Percentiles rank a stretch among this genome's conserved stretches.
phyloP scores from a whole-genome alignment of 2,797 vertebrate genomes.

The Sebastes reedi region DNA sequence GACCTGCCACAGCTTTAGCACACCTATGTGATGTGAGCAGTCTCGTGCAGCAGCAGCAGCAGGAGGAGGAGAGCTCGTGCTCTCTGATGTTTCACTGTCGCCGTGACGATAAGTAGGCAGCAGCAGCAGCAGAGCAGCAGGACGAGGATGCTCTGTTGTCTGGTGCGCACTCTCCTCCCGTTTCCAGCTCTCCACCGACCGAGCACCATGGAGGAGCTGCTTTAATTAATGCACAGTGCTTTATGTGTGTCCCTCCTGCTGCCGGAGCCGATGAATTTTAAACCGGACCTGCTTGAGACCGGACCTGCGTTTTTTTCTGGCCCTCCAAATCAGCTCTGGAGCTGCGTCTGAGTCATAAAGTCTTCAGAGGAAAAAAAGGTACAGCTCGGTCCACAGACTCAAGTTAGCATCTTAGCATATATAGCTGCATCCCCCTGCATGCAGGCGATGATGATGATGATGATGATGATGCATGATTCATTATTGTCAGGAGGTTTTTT shows the following conservation, averaged over 20 bases:
- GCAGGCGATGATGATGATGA: conserved; percentile 5
- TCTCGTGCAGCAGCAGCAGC: conserved; percentile 1
- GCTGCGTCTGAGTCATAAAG: conserved; percentile 62
- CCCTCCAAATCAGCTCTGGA: conserved; percentile 51
- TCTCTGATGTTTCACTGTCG: conserved; percentile 66
- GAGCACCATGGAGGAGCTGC: conserved; percentile 71
- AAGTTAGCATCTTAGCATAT: conserved; percentile 76
- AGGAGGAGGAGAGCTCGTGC: conserved; percentile 56
- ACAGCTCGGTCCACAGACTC: conserved; percentile 44
- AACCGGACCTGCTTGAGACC: conserved; percentile 42
- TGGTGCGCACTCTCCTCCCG: conserved; percentile 73
- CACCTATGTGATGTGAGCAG: conserved; percentile 6
- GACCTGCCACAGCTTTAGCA: background rate
- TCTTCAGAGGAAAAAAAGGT: conserved; percentile 77
- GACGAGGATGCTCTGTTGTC: conserved; percentile 76
- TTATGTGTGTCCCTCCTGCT: conserved; percentile 55
- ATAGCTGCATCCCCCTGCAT: conserved; percentile 52
- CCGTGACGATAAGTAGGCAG: conserved; percentile 77
- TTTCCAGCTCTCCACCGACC: conserved; percentile 66
- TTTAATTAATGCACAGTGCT: conserved; percentile 67
- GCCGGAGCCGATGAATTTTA: conserved; percentile 65
- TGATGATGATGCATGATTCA: conserved; percentile 23
- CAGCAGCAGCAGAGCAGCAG: conserved; percentile 10
- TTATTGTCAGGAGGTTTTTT: conserved; percentile 29
- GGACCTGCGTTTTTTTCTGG: conserved; percentile 56